phyloP scores from a whole-genome alignment of 2,797 vertebrate species.

The Ctenopoma kingsleyae region DNA sequence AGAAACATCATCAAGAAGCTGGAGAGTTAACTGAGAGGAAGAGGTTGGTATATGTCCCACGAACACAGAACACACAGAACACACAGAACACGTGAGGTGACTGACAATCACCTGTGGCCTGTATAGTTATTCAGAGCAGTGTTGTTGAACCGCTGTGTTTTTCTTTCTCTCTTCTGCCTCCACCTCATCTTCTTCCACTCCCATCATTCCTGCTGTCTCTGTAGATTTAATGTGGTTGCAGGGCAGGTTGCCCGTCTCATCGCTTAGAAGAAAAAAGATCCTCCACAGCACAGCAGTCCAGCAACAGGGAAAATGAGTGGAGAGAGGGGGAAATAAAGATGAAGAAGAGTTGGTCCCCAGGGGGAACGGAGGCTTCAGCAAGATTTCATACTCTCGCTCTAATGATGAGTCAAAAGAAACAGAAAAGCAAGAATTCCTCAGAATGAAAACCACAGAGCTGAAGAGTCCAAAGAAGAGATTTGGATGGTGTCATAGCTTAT shows the following conservation, averaged over 20 bases:
- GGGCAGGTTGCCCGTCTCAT: constrained; percentile 1
- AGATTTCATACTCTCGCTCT: constrained; percentile 19
- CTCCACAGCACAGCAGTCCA: constrained; percentile 18
- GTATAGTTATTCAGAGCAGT: background rate
- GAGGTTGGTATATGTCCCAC: too few species aligned
- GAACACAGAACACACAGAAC: too few species aligned
- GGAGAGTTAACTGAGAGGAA: too few species aligned
- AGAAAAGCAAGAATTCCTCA: constrained; percentile 28
- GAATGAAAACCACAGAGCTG: constrained; percentile 8
- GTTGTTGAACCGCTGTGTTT: background rate
- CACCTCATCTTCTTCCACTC: constrained; percentile 7
- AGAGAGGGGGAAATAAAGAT: constrained; percentile 34
- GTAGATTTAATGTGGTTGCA: constrained; percentile 1
- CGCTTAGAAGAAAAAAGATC: constrained; percentile 5
- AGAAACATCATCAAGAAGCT: too few species aligned
- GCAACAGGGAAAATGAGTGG: constrained; percentile 9
- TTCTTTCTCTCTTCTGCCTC: background rate
- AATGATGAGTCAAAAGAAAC: constrained; percentile 24
- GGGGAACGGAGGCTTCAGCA: constrained; percentile 38
- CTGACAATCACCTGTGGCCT: too few species aligned
- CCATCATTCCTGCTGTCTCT: constrained; percentile 39
- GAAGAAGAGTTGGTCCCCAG: constrained; percentile 38
- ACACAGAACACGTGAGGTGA: too few species aligned
- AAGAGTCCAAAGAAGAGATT: constrained; percentile 16
- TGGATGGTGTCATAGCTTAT: constrained; percentile 12